Evolutionary conservation across 2,888 invertebrate species (phyloP).

Genomic region (Cheilosia urbana): DNA sequence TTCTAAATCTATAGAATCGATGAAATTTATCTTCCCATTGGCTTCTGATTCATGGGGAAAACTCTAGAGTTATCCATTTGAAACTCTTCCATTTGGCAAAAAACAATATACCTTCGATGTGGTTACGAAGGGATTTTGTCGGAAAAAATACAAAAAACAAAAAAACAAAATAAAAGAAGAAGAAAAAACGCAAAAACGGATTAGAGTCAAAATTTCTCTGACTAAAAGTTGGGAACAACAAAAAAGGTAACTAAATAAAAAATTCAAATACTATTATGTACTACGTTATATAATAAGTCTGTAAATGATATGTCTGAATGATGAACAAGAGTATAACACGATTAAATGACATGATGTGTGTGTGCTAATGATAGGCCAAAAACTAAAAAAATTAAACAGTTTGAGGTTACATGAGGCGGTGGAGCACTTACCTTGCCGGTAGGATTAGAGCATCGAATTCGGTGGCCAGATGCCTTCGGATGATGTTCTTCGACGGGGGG

Average conservation of each 20-base stretch:
- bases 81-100: conserved; percentile 93
- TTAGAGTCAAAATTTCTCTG: conserved; percentile 60
- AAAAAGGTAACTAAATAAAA: not conserved
- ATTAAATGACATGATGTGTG: conserved; percentile 73
- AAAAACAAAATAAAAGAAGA: not conserved
- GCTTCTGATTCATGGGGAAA: conserved; percentile 82
- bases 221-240: not conserved
- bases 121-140: conserved; percentile 39
- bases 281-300: conserved; percentile 18
- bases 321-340: conserved; percentile 42
- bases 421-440: conserved; percentile 91
- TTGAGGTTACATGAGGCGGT: not conserved
- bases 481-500: conserved; percentile 96
- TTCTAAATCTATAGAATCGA: conserved; percentile 37
- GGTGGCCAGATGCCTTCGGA: conserved; percentile 94
- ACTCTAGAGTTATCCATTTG: conserved; percentile 90
- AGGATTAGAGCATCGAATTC: conserved; percentile 95
- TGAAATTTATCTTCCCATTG: conserved; percentile 79
- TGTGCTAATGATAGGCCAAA: conserved; percentile 75
- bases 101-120: conserved; percentile 89
- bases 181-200: conserved; percentile 51
- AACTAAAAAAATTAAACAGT: conserved; percentile 19
- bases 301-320: conserved; percentile 42
- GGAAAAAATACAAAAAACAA: not conserved
- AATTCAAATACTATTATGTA: conserved; percentile 14